Evolutionary conservation across 2,797 vertebrate genomes (phyloP).

Genomic region (Pteropus rufus): DNA sequence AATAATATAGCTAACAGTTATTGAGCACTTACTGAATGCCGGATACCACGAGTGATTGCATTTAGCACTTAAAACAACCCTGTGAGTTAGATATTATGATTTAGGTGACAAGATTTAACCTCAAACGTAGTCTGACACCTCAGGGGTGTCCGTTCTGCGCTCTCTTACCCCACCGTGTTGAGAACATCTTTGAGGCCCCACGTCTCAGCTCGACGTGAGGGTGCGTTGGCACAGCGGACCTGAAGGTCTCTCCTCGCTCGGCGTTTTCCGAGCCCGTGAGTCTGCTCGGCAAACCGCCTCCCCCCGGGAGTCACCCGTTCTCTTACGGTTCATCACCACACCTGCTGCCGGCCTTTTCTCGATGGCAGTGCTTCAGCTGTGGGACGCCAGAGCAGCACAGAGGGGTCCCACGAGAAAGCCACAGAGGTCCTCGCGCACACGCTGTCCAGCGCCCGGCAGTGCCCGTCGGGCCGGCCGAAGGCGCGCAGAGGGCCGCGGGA

Average conservation of each 20-base stretch:
- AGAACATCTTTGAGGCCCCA: background rate
- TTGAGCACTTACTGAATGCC: background rate
- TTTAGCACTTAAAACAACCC: background rate
- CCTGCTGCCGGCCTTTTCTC: background rate
- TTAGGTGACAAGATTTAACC: background rate
- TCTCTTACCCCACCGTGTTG: background rate
- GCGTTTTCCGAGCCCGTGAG: background rate
- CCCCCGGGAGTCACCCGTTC: background rate
- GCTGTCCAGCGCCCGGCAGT: background rate
- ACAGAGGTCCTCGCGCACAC: background rate
- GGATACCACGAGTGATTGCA: background rate
- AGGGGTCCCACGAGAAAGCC: background rate
- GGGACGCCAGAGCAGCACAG: background rate
- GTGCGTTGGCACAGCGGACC: background rate
- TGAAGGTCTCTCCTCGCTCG: background rate
- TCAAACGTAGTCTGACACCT: background rate
- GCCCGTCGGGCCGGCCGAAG: background rate
- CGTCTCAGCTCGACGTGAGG: background rate
- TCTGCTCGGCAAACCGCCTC: background rate
- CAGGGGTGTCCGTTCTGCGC: background rate
- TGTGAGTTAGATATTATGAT: background rate
- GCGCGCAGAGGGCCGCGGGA: fast-evolving
- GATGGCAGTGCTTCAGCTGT: background rate
- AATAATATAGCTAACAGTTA: background rate
- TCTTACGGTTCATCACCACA: background rate